Conservation (phyloP, 2,888 invertebrate genomes). For the Cremastobaeus sp. region DNA sequence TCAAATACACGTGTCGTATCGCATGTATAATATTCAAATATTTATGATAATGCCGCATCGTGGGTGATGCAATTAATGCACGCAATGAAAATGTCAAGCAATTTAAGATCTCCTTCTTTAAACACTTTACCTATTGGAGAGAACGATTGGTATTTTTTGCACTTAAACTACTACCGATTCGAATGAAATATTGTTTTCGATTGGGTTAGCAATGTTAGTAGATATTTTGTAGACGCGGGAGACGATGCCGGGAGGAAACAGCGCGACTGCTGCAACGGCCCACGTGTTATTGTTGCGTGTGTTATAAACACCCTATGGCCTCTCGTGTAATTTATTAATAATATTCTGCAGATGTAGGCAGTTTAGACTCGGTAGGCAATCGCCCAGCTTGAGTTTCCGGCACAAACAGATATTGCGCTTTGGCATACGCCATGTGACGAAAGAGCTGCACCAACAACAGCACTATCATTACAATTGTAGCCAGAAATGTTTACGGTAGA, state of each 20-base stretch:
- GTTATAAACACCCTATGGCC: conserved; percentile 55
- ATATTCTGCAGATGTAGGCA: conserved; percentile 64
- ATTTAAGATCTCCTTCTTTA: not conserved
- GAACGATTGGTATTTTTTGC: too few species aligned
- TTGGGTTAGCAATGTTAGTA: too few species aligned
- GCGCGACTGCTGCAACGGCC: conserved; percentile 64
- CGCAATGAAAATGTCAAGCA: not conserved
- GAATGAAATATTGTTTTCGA: too few species aligned
- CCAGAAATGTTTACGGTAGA: conserved; percentile 45
- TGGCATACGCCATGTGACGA: conserved; percentile 52
- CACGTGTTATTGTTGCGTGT: conserved; percentile 56
- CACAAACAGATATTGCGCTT: conserved; percentile 57
- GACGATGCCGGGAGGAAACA: conserved; percentile 44
- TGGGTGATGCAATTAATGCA: conserved; percentile 28
- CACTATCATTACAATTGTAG: conserved; percentile 49
- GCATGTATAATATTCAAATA: conserved; percentile 41
- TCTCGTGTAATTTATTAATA: conserved; percentile 68
- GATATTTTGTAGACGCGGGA: conserved; percentile 18
- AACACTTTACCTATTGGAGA: too few species aligned
- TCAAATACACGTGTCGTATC: conserved; percentile 35
- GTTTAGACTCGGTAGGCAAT: conserved; percentile 55
- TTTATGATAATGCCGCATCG: conserved; percentile 36
- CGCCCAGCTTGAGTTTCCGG: conserved; percentile 64
- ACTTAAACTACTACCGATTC: too few species aligned
- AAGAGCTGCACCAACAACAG: conserved; percentile 39